Percentiles rank a stretch among this genome's conserved stretches.
These are phyloP conservation scores for Andrena trimmerana DNA, from an alignment of 2,888 invertebrate species.

Conservation along the genomic window DNA sequence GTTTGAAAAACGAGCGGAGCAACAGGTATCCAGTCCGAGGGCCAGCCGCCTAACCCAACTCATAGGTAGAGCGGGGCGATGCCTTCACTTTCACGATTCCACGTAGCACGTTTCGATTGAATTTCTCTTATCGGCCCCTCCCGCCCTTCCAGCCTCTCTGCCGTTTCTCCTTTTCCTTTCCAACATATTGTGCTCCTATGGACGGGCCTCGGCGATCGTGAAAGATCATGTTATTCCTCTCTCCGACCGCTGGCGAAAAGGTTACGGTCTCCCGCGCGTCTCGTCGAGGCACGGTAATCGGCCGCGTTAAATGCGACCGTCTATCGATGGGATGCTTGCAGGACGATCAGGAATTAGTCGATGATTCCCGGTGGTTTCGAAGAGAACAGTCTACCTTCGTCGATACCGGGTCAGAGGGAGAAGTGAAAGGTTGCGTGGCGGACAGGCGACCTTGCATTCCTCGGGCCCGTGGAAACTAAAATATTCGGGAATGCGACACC, in stretches of 20 bases:
- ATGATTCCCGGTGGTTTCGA: background rate
- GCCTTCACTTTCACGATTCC: conserved; percentile 70
- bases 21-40: conserved; percentile 64
- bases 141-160: conserved; percentile 51
- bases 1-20: conserved; percentile 39
- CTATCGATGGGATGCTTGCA: background rate
- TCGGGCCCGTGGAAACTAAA: background rate
- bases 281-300: background rate
- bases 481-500: conserved; percentile 3
- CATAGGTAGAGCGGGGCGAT: conserved; percentile 37
- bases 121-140: conserved; percentile 73
- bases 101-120: conserved; percentile 67
- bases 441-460: conserved; percentile 19
- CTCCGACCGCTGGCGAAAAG: background rate
- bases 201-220: background rate
- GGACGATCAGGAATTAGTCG: background rate
- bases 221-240: conserved; percentile 26
- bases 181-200: conserved; percentile 42
- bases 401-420: background rate
- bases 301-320: background rate
- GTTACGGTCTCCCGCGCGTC: background rate
- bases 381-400: background rate
- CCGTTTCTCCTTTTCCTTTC: conserved; percentile 55
- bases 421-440: conserved; percentile 16
- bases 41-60: conserved; percentile 46